Evolutionary conservation across 2,888 invertebrate genomes (phyloP), one percentile per base, ranked within the genome.

Genomic region (Beris morrisii): DNA sequence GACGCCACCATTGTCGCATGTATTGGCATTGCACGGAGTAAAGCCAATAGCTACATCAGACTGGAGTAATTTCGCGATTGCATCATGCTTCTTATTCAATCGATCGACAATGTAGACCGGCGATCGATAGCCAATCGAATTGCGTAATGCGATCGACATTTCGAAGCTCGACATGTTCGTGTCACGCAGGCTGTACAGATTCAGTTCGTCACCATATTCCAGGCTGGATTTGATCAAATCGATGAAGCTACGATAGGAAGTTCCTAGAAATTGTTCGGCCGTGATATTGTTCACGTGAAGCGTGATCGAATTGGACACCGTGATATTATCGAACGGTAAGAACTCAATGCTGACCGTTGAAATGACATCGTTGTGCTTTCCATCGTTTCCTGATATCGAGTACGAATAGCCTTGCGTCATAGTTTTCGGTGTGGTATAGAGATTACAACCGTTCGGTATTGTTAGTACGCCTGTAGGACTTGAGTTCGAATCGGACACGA

Each of bases 371-470:
- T 86, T 84, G 76, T 95, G 94, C 72, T 88, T 87, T 0, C 97
- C 96, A 79, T 97, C 97, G 77, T 92, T 94, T 1, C 95, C 95
- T 7, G 89, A 87, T 0, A 96, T 87, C 38, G 88, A 89, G 73
- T 96, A 84, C 0, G 90, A 88, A 75, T 90, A 90, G 7, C 89
- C 89, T 76, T 88, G 86, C 28, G 87, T 87, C 54, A 90, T 87
- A 70, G 87, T 88, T 67, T 90, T 86, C 72, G 86, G 84, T 53
- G 86, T 87, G 11, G 93, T 88, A 73, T 90, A 87, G 69, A 97
- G 83, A 75, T 92, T 89, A 77, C 97, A 97, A 50, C 87, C 90
- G 64, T 84, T 84, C 56, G 88, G 88, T 65, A 97, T 91, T 59
- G 83, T 86, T 13, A 92, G 82, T 48, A 89, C 80, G 1, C 86